A percentile compares a stretch with the other conserved stretches of the same genome.
These are phyloP conservation scores for Trissoscelio sp. DNA, from an alignment of 2,888 invertebrate genomes.

Conservation along the genomic window DNA sequence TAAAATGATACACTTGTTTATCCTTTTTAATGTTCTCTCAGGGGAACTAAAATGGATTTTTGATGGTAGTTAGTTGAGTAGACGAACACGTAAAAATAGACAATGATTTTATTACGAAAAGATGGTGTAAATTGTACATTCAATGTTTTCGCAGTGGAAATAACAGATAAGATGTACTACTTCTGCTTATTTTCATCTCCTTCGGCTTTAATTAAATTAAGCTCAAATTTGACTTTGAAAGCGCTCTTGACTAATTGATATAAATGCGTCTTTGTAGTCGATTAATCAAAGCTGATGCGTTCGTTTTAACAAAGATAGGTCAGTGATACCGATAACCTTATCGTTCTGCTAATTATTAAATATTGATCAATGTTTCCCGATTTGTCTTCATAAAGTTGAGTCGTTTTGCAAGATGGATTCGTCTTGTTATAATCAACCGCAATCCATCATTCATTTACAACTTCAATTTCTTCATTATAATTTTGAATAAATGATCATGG, in stretches of 20 bases:
- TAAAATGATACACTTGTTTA: neutral
- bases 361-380: neutral
- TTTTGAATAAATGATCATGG: too few relatives aligned
- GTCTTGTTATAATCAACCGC: neutral
- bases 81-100: too few relatives aligned
- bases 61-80: too few relatives aligned
- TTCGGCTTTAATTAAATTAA: conserved; percentile 27
- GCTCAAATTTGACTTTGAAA: conserved; percentile 5
- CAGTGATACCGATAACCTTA: conserved; percentile 29
- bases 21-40: neutral
- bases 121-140: neutral
- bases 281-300: neutral
- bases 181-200: neutral
- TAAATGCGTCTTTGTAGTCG: conserved; percentile 19
- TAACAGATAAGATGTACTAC: too few relatives aligned
- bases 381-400: neutral
- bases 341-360: conserved; percentile 10
- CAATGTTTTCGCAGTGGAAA: neutral
- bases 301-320: conserved; percentile 35
- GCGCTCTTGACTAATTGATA: conserved; percentile 25
- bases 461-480: too few relatives aligned
- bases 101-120: too few relatives aligned
- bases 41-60: neutral
- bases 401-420: neutral
- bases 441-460: neutral